These are phyloP conservation scores for Microctenopoma stevenorrisi DNA, from an alignment of 2,797 vertebrate genomes.

Conservation along the genomic window DNA sequence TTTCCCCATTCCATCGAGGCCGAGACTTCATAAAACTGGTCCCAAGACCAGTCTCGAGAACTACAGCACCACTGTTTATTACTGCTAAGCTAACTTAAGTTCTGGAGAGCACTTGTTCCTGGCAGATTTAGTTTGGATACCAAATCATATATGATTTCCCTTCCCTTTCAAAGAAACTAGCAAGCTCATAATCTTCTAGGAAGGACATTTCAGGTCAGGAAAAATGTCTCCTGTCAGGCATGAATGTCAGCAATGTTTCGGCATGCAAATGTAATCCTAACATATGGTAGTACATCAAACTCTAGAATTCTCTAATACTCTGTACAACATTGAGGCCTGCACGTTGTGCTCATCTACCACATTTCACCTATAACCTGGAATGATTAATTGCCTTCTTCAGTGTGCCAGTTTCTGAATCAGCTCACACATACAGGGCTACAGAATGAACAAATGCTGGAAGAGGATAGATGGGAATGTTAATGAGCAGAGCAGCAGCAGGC, in stretches of 20 bases:
- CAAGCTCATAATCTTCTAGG: conserved; percentile 1
- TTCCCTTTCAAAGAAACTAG: neutral
- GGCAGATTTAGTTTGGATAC: neutral
- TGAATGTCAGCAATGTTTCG: neutral
- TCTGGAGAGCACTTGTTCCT: conserved; percentile 23
- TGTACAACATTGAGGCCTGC: conserved; percentile 48
- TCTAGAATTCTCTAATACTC: conserved; percentile 39
- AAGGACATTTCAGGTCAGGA: neutral
- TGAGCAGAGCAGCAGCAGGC: conserved; percentile 32
- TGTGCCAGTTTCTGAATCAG: conserved; percentile 56
- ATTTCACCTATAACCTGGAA: conserved; percentile 54
- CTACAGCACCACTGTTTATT: conserved; percentile 19
- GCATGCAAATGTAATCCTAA: conserved; percentile 24
- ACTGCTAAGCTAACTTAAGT: conserved; percentile 45
- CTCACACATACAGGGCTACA: conserved; percentile 49
- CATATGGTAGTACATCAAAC: conserved; percentile 31
- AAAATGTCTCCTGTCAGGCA: neutral
- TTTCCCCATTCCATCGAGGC: too few relatives aligned
- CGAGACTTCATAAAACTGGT: too few relatives aligned
- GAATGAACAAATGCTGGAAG: conserved; percentile 48
- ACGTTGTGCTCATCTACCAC: conserved; percentile 55
- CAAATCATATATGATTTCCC: neutral
- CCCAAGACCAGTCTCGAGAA: too few relatives aligned
- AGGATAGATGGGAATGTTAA: conserved; percentile 63
- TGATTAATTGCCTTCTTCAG: conserved; percentile 68